Base-by-base conservation (phyloP, 1,140 invertebrate species). In the Ips typographus region DNA sequence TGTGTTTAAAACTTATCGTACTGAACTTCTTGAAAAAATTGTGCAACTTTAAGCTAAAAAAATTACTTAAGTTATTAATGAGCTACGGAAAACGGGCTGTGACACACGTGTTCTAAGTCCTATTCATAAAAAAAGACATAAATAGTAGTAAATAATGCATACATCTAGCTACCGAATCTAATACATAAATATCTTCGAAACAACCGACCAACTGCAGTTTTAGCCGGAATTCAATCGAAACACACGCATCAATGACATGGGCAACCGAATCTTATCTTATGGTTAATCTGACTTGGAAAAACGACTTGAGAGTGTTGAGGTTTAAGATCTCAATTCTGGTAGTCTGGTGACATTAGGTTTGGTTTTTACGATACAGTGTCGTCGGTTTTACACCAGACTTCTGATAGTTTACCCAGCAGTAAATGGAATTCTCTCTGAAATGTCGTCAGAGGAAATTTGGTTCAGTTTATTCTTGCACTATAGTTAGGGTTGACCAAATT, bases 311-410 rank as follows among this genome's bases (percentile, higher is more conserved):
- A 49, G 59, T 62, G 59, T 62, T 62, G 59, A 62, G 59, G 44
- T 62, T 62, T 62, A 62, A 62, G 8, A 62, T 62, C 42, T 62
- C 39, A 62, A 62, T 62, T 62, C 42, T 62, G 42, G 59, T 62
- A 44, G 59, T 62, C 8, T 62, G 59, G 59, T 59, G 57, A 59
- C 57, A 59, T 59, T 59, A 59, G 40, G 40, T 6, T 59, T 40
- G 57, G 57, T 36, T 7, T 49, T 49, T 49, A 49, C 43, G 4
- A 5, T 22, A 49, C 44, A 49, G 44, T 49, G 44, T 6, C 44
- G 44, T 49, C 22, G 22, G 22, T 22, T 22, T 22, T 22, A 22
- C 22, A 22, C 22, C 22, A 22, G 22, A 22, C 22, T 22, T 22
- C 22, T 22, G 22, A 22, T 22, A 22, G 22, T 22, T 22, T 22